phyloP scores from a whole-genome alignment of 2,888 invertebrate genomes.

The Nipponacmea schrenckii region DNA sequence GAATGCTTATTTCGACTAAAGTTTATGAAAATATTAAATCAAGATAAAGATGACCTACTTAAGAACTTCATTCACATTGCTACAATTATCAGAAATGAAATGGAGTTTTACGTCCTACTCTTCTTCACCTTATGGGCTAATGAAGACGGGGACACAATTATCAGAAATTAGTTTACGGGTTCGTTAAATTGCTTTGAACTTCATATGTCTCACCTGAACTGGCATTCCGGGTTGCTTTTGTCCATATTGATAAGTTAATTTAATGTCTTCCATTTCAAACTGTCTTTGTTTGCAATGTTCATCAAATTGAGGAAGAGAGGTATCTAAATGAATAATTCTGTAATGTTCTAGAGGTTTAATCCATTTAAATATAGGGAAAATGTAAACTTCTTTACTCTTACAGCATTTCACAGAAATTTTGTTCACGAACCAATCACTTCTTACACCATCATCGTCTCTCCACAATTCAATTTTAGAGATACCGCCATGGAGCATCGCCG shows the following conservation, averaged over 20 bases:
- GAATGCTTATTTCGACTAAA: too few relatives aligned
- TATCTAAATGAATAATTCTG: conserved; percentile 64
- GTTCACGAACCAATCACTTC: conserved; percentile 67
- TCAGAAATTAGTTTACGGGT: too few relatives aligned
- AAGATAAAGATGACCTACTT: too few relatives aligned
- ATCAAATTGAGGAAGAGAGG: conserved; percentile 67
- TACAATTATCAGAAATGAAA: too few relatives aligned
- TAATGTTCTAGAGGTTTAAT: conserved; percentile 63
- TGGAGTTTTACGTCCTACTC: too few relatives aligned
- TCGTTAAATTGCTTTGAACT: neutral
- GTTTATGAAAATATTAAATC: too few relatives aligned
- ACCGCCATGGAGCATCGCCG: conserved; percentile 34
- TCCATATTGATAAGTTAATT: conserved; percentile 47
- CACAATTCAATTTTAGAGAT: conserved; percentile 64
- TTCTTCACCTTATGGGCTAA: too few relatives aligned
- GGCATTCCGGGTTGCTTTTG: conserved; percentile 43
- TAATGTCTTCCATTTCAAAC: conserved; percentile 63
- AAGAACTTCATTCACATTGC: too few relatives aligned
- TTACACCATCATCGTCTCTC: conserved; percentile 64
- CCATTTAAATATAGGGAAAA: conserved; percentile 69
- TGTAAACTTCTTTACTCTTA: conserved; percentile 43
- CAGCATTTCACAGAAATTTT: conserved; percentile 54
- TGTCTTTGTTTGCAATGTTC: conserved; percentile 59
- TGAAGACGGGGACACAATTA: too few relatives aligned
- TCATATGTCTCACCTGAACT: conserved; percentile 42